Conservation (phyloP, 2,797 vertebrate genomes). For the Hybognathus amarus region DNA sequence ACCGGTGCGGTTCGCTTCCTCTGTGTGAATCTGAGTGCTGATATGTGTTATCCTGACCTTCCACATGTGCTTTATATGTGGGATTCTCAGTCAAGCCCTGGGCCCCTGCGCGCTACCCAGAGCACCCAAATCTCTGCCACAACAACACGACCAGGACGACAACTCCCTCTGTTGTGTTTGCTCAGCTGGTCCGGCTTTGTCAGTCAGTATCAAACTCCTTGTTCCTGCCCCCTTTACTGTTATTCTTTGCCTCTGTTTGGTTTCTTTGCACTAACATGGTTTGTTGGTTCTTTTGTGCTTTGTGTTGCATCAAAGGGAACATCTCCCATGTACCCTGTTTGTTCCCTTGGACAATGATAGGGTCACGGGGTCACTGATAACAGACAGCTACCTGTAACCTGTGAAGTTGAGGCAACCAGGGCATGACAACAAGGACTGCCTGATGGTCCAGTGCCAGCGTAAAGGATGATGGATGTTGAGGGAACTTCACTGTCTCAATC, state of each 20-base stretch:
- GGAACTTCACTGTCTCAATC: not conserved
- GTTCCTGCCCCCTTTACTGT: slow-evolving; percentile 67
- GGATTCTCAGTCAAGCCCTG: slow-evolving; percentile 72
- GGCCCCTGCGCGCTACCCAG: slow-evolving; percentile 67
- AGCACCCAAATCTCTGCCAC: slow-evolving; percentile 70
- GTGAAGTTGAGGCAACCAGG: slow-evolving; percentile 9
- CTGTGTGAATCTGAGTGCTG: slow-evolving; percentile 33
- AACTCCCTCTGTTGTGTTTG: slow-evolving; percentile 75
- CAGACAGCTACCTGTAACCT: slow-evolving; percentile 62
- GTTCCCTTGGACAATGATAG: slow-evolving; percentile 55
- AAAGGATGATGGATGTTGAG: not conserved
- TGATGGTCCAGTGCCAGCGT: not conserved
- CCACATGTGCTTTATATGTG: slow-evolving; percentile 67
- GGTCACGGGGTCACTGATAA: slow-evolving; percentile 63
- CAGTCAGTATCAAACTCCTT: slow-evolving; percentile 65
- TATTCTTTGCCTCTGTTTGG: slow-evolving; percentile 72
- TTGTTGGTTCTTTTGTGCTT: slow-evolving; percentile 71
- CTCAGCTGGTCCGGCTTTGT: slow-evolving; percentile 78
- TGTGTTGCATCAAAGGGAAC: slow-evolving; percentile 63
- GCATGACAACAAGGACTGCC: not conserved
- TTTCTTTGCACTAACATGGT: slow-evolving; percentile 69
- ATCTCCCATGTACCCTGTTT: slow-evolving; percentile 57
- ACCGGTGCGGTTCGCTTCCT: slow-evolving; percentile 11
- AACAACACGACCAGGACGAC: slow-evolving; percentile 70
- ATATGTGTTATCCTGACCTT: slow-evolving; percentile 68